phyloP scores from a whole-genome alignment of 2,113 vertebrate species.

The Trematocara unimaculatum region DNA sequence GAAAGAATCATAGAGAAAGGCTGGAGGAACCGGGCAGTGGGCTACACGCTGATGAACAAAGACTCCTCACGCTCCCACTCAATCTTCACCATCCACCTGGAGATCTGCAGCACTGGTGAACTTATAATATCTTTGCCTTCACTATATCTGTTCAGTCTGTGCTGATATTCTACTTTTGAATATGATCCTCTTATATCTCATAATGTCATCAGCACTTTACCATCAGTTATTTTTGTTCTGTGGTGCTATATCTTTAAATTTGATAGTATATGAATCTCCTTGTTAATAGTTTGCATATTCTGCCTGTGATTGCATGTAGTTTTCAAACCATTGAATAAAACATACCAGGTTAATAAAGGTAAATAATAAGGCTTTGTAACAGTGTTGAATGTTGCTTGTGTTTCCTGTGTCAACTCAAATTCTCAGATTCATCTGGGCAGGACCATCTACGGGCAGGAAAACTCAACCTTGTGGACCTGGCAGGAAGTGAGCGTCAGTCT shows the following conservation, averaged over 20 bases:
- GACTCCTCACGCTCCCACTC: slow-evolving; percentile 88
- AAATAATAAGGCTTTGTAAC: neutral
- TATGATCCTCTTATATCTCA: neutral
- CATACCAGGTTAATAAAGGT: neutral
- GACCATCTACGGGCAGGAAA: slow-evolving; percentile 83
- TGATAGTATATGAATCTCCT: neutral
- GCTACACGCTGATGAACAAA: slow-evolving; percentile 86
- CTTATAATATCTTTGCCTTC: neutral
- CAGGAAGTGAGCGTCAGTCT: slow-evolving; percentile 87
- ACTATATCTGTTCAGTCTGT: neutral
- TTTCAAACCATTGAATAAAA: neutral
- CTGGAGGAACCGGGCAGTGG: slow-evolving; percentile 82
- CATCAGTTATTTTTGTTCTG: neutral
- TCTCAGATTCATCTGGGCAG: slow-evolving; percentile 74
- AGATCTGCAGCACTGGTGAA: slow-evolving; percentile 80
- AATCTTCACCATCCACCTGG: slow-evolving; percentile 84
- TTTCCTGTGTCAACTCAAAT: neutral
- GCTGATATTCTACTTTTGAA: neutral
- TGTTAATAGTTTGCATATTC: neutral
- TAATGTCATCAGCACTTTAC: neutral
- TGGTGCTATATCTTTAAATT: neutral
- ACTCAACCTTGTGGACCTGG: slow-evolving; percentile 86
- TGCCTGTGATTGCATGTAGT: neutral
- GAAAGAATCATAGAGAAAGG: slow-evolving; percentile 81
- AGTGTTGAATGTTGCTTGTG: neutral